A percentile compares a stretch with the other conserved stretches of the same genome.
Conservation (phyloP, 2,113 vertebrate genomes). For the Cygnus buccinator region DNA sequence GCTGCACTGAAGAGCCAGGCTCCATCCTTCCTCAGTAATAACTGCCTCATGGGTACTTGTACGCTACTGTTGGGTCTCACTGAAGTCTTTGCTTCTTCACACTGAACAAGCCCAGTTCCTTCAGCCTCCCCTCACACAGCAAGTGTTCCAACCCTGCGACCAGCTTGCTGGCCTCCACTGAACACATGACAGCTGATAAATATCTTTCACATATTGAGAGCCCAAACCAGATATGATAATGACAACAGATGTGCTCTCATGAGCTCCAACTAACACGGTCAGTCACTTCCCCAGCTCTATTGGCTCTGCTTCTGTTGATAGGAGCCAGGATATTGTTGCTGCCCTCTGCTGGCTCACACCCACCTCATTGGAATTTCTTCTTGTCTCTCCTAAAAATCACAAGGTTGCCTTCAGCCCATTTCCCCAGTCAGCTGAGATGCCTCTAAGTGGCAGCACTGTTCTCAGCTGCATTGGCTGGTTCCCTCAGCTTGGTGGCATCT, state of each 20-base stretch:
- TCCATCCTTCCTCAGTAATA: neutral
- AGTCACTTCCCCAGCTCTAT: accelerated
- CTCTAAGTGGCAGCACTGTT: neutral
- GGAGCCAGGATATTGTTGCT: neutral
- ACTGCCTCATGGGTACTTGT: too few relatives aligned
- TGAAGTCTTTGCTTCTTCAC: neutral
- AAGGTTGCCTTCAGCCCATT: neutral
- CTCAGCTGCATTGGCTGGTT: neutral
- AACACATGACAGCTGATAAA: neutral
- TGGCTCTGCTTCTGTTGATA: accelerated
- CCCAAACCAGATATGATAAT: neutral
- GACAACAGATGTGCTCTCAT: too few relatives aligned
- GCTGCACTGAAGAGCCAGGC: neutral
- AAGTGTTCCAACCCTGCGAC: neutral
- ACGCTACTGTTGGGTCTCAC: neutral
- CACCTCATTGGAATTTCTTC: neutral
- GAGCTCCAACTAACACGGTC: neutral
- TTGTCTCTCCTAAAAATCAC: neutral
- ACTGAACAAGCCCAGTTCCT: neutral
- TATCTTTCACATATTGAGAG: neutral
- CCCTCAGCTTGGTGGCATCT: neutral
- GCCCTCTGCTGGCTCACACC: neutral
- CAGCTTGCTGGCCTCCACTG: neutral
- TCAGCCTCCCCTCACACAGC: neutral
- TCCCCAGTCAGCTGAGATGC: neutral